Base-by-base conservation (phyloP, 2,797 vertebrate species). In the Girardinus metallicus region DNA sequence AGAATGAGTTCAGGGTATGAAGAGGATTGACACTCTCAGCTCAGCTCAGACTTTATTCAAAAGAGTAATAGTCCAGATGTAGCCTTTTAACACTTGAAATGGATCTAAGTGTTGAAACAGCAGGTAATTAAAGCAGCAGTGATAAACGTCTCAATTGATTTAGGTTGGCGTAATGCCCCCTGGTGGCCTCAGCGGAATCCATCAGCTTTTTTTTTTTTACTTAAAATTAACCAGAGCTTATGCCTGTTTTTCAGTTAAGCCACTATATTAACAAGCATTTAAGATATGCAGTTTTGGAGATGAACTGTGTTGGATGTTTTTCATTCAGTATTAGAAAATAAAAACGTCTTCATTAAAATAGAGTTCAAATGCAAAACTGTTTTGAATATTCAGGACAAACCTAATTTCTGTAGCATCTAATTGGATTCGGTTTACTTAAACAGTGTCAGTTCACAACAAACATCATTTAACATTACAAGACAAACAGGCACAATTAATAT, bases 1-100 rank as follows among this genome's bases (percentile, higher is more conserved):
- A 99, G 73, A 99, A 99, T 0, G 98, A 99, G 91, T 99, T 99
- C 89, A 99, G 99, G 98, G 99, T 99, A 93, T 10, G 87, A 64
- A 29, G 11, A 26, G 53, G 80, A 71, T 57, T 74, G 81, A 44
- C 68, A 7, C 57, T 80, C 47, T 79, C 73, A 66, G 74, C 49
- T 73, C 74, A 10, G 83, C 62, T 84, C 57, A 84, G 87, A 18
- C n/a, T 46, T 43, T 46, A 9, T 44, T 71, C 13, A 31, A 44
- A 71, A 68, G 10, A n/a, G 44, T 46, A 44, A 72, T 46, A 44
- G 23, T n/a, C 74, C 8, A 68, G 39, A 43, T 60, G 31, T 39
- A 70, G 76, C 18, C 64, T 26, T 15, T 23, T 75, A 60, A 79
- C 60, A 74, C 34, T 68, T 46, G 34, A 78, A 36, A 55, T 76